Base-by-base conservation (phyloP, 1,140 invertebrate genomes). In the Cardiocondyla obscurior region DNA sequence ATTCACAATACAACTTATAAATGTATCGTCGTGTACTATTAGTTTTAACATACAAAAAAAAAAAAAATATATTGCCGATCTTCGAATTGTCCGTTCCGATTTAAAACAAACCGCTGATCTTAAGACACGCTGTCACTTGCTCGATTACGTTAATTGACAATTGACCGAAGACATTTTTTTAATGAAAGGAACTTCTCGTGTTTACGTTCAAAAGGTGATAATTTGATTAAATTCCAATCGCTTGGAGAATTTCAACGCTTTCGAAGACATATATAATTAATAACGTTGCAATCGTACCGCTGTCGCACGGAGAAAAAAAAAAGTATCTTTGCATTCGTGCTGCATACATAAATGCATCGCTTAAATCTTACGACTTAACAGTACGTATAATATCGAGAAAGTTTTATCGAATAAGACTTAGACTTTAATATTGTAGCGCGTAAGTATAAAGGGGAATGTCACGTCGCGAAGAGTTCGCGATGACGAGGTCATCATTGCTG, bases 401-500 rank as follows among this genome's bases (percentile, higher is more conserved):
- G 74, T 87, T 85, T 12, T 84, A 84, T 19, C 39, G 36, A 3
- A 72, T 88, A 88, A 84, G 69, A 62, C 55, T 88, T 86, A 85
- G 39, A 49, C 49, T 70, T 85, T 79, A 73, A 60, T 58, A 46
- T 6, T 30, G 25, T 51, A 65, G 46, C 22, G 53, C 72, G 46
- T 44, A 62, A 19, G 42, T 5, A 5, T 46, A 72, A 70, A 53
- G 12, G 16, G 36, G 65, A 79, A 83, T 72, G 85, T 62, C 33
- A 3, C 25, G 77, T 77, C 16, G 36, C 62, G 44, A 65, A 57
- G 76, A 58, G 84, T 85, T 85, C 73, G 83, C 73, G 82, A 85
- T 85, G 84, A 83, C 65, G 82, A 57, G 83, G 76, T 28, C 57
- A 79, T 83, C 81, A 84, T 85, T 83, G 73, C 81, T 84, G 60